Evolutionary conservation across 2,113 vertebrate genomes (phyloP).

Genomic region (Cnemophilus loriae): DNA sequence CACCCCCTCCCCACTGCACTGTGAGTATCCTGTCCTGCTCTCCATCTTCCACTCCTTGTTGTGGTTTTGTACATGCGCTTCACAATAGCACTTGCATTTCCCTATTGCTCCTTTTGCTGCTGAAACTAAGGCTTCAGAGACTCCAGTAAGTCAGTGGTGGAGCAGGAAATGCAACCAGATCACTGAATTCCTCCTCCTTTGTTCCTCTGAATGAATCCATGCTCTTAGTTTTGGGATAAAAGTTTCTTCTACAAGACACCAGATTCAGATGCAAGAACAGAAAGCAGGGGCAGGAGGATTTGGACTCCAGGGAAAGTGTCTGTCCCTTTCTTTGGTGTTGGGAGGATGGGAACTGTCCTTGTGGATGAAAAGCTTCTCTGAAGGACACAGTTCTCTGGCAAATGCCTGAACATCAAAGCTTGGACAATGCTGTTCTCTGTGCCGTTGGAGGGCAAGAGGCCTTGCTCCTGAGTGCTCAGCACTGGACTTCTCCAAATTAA

Average conservation of each 20-base stretch:
- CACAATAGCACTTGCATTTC: not conserved
- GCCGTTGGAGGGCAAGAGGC: not conserved
- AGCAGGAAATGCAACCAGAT: not conserved
- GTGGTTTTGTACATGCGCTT: not conserved
- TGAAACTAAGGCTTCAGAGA: not conserved
- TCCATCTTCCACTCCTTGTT: not conserved
- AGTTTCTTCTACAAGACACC: not conserved
- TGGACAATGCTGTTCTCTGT: not conserved
- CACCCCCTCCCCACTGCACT: fast-evolving
- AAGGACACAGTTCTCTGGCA: not conserved
- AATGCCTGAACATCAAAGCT: not conserved
- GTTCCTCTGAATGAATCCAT: not conserved
- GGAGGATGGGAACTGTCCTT: not conserved
- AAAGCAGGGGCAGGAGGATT: not conserved
- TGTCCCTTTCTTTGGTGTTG: not conserved
- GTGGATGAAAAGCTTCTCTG: not conserved
- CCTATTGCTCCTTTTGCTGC: not conserved
- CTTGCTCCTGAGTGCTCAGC: not conserved
- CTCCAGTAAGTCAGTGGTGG: not conserved
- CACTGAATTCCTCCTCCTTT: not conserved
- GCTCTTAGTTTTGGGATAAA: not conserved
- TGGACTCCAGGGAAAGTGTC: not conserved
- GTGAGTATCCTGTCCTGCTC: not conserved
- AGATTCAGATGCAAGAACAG: not conserved
- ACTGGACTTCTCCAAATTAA: constrained; percentile 2